Evolutionary conservation across 1,140 invertebrate species (phyloP).

Genomic region (Drosophila melanogaster): Release_6_plus_ISO1_MT NC_004354.4:1485001-1485500

Average conservation of each 20-base stretch:
- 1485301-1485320: constrained; percentile 22
- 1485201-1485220: constrained; percentile 52
- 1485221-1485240: constrained; percentile 14
- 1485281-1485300: not conserved
- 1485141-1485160: constrained; percentile 52
- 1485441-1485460: constrained; percentile 25
- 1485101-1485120: constrained; percentile 29
- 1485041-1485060: constrained; percentile 51
- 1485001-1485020: constrained; percentile 42
- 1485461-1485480: constrained; percentile 25
- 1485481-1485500: constrained; percentile 27
- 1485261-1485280: not conserved
- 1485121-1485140: constrained; percentile 61
- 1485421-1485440: not conserved
- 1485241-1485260: constrained; percentile 11
- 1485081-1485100: constrained; percentile 39
- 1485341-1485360: constrained; percentile 21
- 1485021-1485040: constrained; percentile 59
- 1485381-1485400: not conserved
- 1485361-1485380: constrained; percentile 12
- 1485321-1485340: constrained; percentile 33
- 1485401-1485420: not conserved
- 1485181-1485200: constrained; percentile 43
- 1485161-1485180: constrained; percentile 55
- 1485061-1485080: constrained; percentile 4